Base-by-base conservation (phyloP, 1,140 invertebrate genomes). In the Melitaea cinxia region DNA sequence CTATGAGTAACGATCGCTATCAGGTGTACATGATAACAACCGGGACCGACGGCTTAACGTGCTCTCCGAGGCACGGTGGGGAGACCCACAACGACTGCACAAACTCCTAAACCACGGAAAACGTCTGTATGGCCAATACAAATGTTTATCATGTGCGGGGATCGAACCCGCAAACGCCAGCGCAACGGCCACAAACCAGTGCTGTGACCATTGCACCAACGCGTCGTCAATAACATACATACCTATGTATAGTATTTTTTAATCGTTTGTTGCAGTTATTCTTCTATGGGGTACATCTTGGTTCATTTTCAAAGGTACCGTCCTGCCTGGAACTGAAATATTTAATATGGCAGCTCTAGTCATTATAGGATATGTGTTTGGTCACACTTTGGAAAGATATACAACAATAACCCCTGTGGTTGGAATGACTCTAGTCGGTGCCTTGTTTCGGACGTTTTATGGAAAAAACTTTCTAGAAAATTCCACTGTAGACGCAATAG, bases 381-480 rank as follows among this genome's bases (percentile, higher is more conserved):
- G 97, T 28, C 95, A 95, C 91, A 81, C 96, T 0, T 79, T 95
- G 57, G 93, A 94, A 19, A 73, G 86, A 65, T 91, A 96, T 42
- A 93, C 95, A 17, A 94, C 94, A 7, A 85, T 98, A 59, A 97
- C 97, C 19, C 93, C 96, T 1, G 90, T 98, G 0, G 94, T 97
- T 60, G 97, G 96, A 1, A 97, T 97, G 96, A 93, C 97, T 10
- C 72, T 96, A 57, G 94, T 94, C 9, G 96, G 96, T 42, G 93
- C 96, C 19, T 71, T 96, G 12, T 93, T 95, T 69, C 93, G 95
- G 83, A 97, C 96, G 82, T 85, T 95, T 14, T 93, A 93, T 14
- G 89, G 94, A 67, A 91, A 94, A 12, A 90, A 93, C 76, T 93
- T 96, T 65, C 92, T 94, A 47, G 93, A 93, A 0, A 90, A 92